Conservation (phyloP, 1,140 invertebrate species). For the Prorops nasuta region DNA sequence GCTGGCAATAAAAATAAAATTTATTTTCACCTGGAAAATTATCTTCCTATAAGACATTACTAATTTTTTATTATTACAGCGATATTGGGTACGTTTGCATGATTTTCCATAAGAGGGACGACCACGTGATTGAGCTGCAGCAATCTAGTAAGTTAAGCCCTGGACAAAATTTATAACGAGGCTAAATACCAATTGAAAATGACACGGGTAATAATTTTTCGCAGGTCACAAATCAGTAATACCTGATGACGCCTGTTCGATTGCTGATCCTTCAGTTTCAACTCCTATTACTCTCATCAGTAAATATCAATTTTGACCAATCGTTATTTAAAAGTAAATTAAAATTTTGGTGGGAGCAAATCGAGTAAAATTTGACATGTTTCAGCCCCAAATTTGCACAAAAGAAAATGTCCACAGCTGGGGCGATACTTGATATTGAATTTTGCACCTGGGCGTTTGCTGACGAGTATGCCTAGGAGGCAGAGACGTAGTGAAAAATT, state of each 20-base stretch:
- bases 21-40: no score
- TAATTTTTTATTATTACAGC: constrained; percentile 49
- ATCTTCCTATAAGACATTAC: no score
- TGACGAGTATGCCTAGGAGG: constrained; percentile 19
- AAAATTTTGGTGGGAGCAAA: neutral
- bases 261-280: constrained; percentile 61
- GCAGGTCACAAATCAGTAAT: constrained; percentile 48
- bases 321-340: constrained; percentile 1
- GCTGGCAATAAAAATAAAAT: no score
- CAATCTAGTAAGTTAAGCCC: constrained; percentile 57
- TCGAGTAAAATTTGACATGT: constrained; percentile 4
- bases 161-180: constrained; percentile 7
- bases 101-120: constrained; percentile 60
- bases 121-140: constrained; percentile 62
- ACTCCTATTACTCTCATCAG: constrained; percentile 83
- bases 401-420: constrained; percentile 54
- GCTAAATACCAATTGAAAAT: neutral
- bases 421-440: constrained; percentile 49
- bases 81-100: constrained; percentile 64
- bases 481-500: constrained; percentile 20
- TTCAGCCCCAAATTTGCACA: constrained; percentile 50
- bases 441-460: constrained; percentile 17
- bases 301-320: constrained; percentile 56
- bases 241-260: constrained; percentile 63
- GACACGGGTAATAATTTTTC: constrained; percentile 5